These are phyloP conservation scores for Ficedula albicollis DNA, from an alignment of 2,797 vertebrate genomes.

Conservation along the genomic window DNA sequence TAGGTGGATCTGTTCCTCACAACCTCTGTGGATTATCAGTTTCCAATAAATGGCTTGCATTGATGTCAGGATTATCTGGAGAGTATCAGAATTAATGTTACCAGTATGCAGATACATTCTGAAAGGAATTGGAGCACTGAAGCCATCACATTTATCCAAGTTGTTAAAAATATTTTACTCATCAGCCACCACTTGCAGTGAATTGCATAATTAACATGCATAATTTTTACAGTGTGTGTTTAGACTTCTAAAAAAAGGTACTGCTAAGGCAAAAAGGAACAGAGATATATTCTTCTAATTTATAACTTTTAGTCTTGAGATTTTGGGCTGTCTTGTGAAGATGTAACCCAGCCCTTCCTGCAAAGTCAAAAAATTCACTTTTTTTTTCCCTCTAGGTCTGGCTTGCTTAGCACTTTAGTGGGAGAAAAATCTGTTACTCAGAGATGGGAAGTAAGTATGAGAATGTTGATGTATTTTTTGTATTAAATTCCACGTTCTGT, in stretches of 20 bases:
- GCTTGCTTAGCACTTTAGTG: conserved; percentile 95
- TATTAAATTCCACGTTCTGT: background rate
- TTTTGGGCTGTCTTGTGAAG: background rate
- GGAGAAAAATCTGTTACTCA: conserved; percentile 98
- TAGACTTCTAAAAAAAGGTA: background rate
- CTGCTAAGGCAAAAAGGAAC: background rate
- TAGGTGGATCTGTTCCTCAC: conserved; percentile 62
- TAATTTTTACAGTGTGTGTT: background rate
- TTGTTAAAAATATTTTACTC: background rate
- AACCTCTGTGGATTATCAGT: background rate
- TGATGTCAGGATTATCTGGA: background rate
- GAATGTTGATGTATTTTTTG: fast-evolving
- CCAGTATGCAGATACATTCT: fast-evolving
- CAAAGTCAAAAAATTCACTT: background rate
- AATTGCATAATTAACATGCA: background rate
- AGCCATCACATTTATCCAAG: background rate
- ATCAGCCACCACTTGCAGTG: background rate
- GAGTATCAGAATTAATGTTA: background rate
- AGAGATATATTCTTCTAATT: background rate
- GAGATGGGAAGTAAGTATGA: conserved; percentile 91
- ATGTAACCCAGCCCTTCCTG: background rate
- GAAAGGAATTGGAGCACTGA: background rate
- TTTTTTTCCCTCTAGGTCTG: conserved; percentile 81
- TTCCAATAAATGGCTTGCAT: background rate
- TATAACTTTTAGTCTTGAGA: background rate